These are phyloP conservation scores for Lycodopsis pacificus DNA, from an alignment of 2,797 vertebrate genomes.

Conservation along the genomic window DNA sequence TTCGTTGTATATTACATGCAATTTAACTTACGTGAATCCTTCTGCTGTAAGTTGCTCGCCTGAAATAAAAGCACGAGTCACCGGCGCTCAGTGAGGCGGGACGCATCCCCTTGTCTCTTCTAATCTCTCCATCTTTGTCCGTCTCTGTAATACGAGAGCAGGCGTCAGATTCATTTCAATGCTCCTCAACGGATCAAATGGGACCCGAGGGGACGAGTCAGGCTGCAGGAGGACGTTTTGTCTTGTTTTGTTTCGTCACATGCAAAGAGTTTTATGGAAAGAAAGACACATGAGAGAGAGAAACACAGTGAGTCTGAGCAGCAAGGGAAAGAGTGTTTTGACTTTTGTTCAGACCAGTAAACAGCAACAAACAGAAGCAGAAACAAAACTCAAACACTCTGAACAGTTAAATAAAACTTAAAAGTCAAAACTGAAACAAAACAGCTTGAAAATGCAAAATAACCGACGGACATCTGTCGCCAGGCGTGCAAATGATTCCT, in stretches of 20 bases:
- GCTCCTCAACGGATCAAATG: constrained; percentile 5
- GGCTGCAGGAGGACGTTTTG: not conserved
- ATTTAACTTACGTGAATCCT: too few species aligned
- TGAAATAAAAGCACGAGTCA: constrained; percentile 16
- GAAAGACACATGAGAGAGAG: not conserved
- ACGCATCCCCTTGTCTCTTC: not conserved
- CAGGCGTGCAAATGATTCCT: not conserved
- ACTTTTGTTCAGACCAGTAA: too few species aligned
- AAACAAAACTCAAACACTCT: not conserved
- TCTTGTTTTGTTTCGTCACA: not conserved
- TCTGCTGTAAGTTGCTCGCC: too few species aligned
- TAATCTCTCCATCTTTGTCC: constrained; percentile 19
- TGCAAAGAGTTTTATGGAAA: not conserved
- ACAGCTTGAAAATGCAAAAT: too few species aligned
- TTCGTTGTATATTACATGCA: not conserved
- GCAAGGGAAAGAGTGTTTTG: too few species aligned
- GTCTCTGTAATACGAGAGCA: constrained; percentile 38
- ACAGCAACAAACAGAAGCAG: too few species aligned
- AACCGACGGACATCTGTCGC: not conserved
- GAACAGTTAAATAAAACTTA: too few species aligned
- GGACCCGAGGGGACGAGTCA: constrained; percentile 19
- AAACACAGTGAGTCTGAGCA: not conserved
- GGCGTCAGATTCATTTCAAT: constrained; percentile 38
- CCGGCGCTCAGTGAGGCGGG: not conserved
- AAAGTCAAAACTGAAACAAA: too few species aligned